phyloP scores from a whole-genome alignment of 2,113 vertebrate genomes.

The Phainopepla nitens region DNA sequence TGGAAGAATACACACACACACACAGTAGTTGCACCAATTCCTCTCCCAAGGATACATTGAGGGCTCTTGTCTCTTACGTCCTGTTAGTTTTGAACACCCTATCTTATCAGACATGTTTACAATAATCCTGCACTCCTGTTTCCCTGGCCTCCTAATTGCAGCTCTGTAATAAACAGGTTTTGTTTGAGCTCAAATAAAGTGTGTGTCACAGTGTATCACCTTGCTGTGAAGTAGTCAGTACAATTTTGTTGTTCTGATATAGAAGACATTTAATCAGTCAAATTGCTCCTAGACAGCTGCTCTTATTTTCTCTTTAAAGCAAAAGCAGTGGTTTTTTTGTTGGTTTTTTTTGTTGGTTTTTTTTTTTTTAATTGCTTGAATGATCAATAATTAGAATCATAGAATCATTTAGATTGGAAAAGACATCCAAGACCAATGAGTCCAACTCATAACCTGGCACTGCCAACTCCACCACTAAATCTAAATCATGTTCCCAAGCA shows the following conservation, averaged over 20 bases:
- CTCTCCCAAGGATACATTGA: neutral
- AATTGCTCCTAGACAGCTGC: neutral
- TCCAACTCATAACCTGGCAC: neutral
- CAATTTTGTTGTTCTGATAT: neutral
- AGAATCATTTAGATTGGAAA: neutral
- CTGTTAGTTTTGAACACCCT: neutral
- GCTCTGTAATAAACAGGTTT: neutral
- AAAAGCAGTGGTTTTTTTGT: neutral
- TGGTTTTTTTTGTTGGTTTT: no score
- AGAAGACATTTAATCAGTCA: neutral
- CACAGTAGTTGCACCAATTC: neutral
- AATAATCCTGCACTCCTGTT: neutral
- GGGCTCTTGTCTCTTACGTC: neutral
- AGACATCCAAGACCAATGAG: neutral
- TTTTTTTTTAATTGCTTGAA: neutral
- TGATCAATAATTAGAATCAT: neutral
- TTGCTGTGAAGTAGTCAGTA: neutral
- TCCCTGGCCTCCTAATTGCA: neutral
- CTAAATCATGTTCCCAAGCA: neutral
- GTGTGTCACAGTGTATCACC: neutral
- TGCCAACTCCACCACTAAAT: neutral
- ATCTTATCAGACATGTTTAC: neutral
- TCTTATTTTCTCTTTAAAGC: neutral
- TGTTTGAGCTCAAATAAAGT: neutral
- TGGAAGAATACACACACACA: neutral